Conservation (phyloP, 2,888 invertebrate genomes). For the Imbricaverruca yamaguchii region DNA sequence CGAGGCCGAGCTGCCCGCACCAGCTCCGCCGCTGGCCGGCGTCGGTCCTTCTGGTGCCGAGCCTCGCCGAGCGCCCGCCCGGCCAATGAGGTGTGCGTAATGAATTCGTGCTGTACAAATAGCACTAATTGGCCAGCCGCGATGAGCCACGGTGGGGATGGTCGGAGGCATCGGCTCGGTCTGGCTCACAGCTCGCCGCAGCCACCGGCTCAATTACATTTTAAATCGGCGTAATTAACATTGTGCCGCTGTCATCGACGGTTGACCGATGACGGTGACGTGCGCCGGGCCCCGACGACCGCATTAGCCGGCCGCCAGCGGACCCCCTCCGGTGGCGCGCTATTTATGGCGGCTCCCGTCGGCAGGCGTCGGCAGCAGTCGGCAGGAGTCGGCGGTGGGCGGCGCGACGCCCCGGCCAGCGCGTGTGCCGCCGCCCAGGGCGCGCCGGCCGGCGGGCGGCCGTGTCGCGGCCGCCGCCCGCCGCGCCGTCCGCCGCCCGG, state of each 20-base stretch:
- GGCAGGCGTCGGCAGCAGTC: too few species aligned
- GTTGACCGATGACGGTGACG: neutral
- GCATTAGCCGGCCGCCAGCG: neutral
- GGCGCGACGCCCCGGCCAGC: neutral
- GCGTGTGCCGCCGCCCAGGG: neutral
- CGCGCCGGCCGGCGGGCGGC: neutral
- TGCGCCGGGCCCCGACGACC: neutral
- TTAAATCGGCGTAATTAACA: constrained; percentile 12
- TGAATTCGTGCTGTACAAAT: neutral
- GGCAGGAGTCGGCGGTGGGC: neutral
- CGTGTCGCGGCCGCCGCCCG: neutral
- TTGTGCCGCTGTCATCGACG: constrained; percentile 2
- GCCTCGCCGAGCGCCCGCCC: too few species aligned
- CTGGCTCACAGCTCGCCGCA: too few species aligned
- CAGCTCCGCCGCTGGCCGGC: too few species aligned
- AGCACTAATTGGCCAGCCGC: neutral
- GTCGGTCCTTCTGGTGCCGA: too few species aligned
- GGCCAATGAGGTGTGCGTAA: neutral
- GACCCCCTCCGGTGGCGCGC: neutral
- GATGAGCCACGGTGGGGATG: neutral
- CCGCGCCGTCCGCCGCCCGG: neutral
- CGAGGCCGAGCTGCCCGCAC: too few species aligned
- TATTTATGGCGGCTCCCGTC: constrained; percentile 9
- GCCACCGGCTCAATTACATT: constrained; percentile 14
- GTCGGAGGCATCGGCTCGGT: too few species aligned